Percentiles rank a stretch among this genome's conserved stretches.
phyloP scores from a whole-genome alignment of 2,888 invertebrate genomes.

The Peribatodes rhomboidaria region DNA sequence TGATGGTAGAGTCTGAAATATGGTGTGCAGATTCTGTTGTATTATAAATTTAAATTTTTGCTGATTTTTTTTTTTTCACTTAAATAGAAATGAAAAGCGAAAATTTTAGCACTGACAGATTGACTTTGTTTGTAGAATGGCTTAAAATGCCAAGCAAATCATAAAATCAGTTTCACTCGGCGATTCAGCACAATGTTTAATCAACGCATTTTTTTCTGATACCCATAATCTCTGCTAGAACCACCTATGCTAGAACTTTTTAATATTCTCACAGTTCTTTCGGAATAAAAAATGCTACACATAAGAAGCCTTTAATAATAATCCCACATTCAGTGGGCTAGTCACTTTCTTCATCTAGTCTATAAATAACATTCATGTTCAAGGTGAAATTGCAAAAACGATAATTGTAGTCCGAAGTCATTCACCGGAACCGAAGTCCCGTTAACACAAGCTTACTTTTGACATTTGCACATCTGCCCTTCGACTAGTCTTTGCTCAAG shows the following conservation, averaged over 20 bases:
- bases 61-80: no score
- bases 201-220: not conserved
- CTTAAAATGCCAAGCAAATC: no score
- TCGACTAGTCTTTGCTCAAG: constrained; percentile 6
- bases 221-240: not conserved
- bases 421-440: constrained; percentile 41
- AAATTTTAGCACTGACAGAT: no score
- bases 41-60: no score
- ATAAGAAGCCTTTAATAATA: constrained; percentile 15
- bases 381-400: constrained; percentile 28
- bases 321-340: constrained; percentile 10
- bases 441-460: constrained; percentile 43
- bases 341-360: constrained; percentile 37
- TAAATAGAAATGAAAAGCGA: no score
- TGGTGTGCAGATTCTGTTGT: no score
- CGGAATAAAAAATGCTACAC: not conserved
- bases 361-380: constrained; percentile 41
- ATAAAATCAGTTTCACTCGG: no score
- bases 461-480: constrained; percentile 47
- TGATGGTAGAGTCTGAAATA: no score
- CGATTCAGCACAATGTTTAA: no score
- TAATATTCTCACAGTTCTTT: constrained; percentile 12
- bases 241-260: not conserved
- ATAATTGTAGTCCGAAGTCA: constrained; percentile 20
- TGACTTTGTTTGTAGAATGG: no score